Evolutionary conservation across 2,888 invertebrate species (phyloP).

Genomic region (Drosophila fungiperda): DNA sequence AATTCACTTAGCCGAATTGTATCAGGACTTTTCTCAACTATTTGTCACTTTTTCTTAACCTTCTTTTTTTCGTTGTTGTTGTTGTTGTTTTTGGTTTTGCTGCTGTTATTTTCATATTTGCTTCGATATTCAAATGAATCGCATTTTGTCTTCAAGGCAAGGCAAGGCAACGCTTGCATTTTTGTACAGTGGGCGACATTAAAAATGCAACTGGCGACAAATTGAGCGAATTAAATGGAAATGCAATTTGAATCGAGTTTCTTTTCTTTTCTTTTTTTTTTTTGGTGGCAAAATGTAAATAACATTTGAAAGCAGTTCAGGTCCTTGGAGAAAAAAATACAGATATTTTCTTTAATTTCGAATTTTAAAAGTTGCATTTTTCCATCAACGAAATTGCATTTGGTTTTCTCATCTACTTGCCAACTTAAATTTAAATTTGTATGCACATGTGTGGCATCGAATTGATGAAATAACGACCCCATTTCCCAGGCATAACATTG

Average conservation of each 20-base stretch:
- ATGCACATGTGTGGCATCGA: not conserved
- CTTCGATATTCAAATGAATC: constrained; percentile 58
- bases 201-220: constrained; percentile 46
- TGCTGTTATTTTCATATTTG: constrained; percentile 23
- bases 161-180: constrained; percentile 35
- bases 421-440: not conserved
- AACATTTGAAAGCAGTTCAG: constrained; percentile 14
- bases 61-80: not conserved
- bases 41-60: constrained; percentile 3
- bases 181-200: constrained; percentile 50
- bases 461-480: not conserved
- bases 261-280: not conserved
- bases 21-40: constrained; percentile 18
- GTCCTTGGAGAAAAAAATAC: not conserved
- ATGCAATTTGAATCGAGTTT: constrained; percentile 36
- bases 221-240: constrained; percentile 60
- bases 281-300: constrained; percentile 2
- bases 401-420: not conserved
- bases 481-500: not conserved
- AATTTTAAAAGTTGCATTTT: not conserved
- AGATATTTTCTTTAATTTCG: not conserved
- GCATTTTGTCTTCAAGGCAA: constrained; percentile 45
- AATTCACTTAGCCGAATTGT: constrained; percentile 62
- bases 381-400: constrained; percentile 4
- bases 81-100: not conserved